Evolutionary conservation across 2,797 vertebrate species (phyloP), one percentile per base, ranked within the genome.

Genomic region (Heliangelus exortis): DNA sequence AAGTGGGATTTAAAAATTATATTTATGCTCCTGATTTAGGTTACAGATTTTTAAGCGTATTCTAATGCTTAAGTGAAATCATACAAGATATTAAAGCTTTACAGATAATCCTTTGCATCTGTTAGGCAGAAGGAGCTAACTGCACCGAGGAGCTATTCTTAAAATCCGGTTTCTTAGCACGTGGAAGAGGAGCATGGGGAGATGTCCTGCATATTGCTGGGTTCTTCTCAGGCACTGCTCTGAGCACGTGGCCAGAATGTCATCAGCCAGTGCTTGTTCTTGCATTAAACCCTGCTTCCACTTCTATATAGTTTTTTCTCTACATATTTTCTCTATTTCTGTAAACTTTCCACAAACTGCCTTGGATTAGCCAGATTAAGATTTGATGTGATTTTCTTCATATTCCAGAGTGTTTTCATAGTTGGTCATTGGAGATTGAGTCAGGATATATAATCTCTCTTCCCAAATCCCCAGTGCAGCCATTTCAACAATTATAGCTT

Each of bases 1-100:
- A 81, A 91, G 58, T n/a, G 34, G 25, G 29, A 68, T 88, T 75
- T 93, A 33, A 81, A 95, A 88, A 68, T 25, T 2, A 1, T 61
- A 12, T 83, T 86, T 74, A 92, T 47, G 20, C 7, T 15, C 14
- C 58, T 71, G 45, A 34, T 81, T 57, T 68, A 61, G 47, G 9
- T 72, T 77, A 86, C 15, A 57, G 10, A 34, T 74, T 87, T 93
- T 80, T 61, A 85, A 74, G 36, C 39, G 33, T 80, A 43, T 7
- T 76, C 51, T 84, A 36, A 57, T 2, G 2, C 8, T 16, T 69
- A 75, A 47, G 19, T 66, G 10, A 84, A 53, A 25, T 81, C 23
- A 86, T 53, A 58, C 0, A 0, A 4, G 7, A 28, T 20, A 43
- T 31, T 78, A 20, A 84, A 84, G 4, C 8, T 77, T 85, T 75